Percentiles rank a stretch among this genome's conserved stretches.
phyloP scores from a whole-genome alignment of 2,888 invertebrate genomes.

The Norana najaformis region DNA sequence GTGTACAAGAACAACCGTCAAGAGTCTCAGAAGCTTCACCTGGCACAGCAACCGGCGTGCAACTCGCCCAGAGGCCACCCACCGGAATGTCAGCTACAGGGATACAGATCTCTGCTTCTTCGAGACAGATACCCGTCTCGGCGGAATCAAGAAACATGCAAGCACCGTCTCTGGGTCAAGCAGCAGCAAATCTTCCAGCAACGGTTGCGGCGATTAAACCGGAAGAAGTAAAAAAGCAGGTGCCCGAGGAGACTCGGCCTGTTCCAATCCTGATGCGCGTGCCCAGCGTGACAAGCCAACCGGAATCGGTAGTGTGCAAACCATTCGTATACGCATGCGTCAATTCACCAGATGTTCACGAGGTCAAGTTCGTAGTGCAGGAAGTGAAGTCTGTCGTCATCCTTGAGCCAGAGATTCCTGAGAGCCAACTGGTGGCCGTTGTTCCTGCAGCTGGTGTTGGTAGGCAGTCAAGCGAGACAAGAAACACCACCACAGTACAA shows the following conservation, averaged over 20 bases:
- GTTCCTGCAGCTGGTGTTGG: neutral
- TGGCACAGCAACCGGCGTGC: neutral
- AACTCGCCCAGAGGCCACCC: neutral
- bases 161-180: neutral
- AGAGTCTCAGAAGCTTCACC: neutral
- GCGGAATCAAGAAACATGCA: neutral
- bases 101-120: neutral
- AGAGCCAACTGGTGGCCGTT: conserved; percentile 15
- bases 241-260: neutral
- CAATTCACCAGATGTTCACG: neutral
- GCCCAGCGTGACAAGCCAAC: neutral
- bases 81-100: neutral
- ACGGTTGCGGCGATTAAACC: neutral
- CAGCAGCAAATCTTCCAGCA: neutral
- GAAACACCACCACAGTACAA: neutral
- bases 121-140: neutral
- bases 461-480: neutral
- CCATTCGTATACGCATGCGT: conserved; percentile 9
- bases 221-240: neutral
- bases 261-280: conserved; percentile 13
- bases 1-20: neutral
- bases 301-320: neutral
- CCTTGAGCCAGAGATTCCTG: neutral
- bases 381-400: neutral
- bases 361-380: neutral